Percentiles rank a stretch among this genome's conserved stretches.
These are phyloP conservation scores for Scelioninae gen. 2 DNA, from an alignment of 2,888 invertebrate genomes.

Conservation along the genomic window DNA sequence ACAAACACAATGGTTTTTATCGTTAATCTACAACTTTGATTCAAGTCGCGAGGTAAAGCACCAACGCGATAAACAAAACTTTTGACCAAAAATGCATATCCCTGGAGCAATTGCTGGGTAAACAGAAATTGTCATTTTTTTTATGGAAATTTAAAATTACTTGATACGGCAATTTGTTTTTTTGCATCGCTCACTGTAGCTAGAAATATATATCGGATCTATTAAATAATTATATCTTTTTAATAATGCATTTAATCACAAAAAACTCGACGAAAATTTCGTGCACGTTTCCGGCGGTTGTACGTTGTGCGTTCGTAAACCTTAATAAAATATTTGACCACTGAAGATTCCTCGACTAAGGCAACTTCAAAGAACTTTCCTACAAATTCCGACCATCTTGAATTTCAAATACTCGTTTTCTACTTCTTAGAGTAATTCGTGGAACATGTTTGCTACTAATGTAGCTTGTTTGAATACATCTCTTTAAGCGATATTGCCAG, in stretches of 20 bases:
- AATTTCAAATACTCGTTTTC: conserved; percentile 54
- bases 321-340: conserved; percentile 58
- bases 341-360: conserved; percentile 35
- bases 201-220: neutral
- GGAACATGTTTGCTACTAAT: conserved; percentile 37
- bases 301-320: conserved; percentile 42
- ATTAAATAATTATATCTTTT: conserved; percentile 24
- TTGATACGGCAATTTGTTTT: no score
- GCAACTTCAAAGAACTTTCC: conserved; percentile 53
- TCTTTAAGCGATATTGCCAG: conserved; percentile 34
- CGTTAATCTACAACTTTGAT: no score
- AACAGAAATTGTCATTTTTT: no score
- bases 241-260: conserved; percentile 49
- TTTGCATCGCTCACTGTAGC: neutral
- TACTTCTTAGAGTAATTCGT: conserved; percentile 46
- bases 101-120: no score
- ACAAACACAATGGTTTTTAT: conserved; percentile 15
- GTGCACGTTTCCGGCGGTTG: conserved; percentile 37
- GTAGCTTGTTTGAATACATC: conserved; percentile 36
- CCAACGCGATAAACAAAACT: no score
- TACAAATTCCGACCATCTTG: conserved; percentile 48
- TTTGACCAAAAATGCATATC: no score
- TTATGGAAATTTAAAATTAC: no score
- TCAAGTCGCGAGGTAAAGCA: no score
- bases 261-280: conserved; percentile 46